These are phyloP conservation scores for Calliopsis andreniformis DNA, from an alignment of 1,140 invertebrate species.

Conservation along the genomic window DNA sequence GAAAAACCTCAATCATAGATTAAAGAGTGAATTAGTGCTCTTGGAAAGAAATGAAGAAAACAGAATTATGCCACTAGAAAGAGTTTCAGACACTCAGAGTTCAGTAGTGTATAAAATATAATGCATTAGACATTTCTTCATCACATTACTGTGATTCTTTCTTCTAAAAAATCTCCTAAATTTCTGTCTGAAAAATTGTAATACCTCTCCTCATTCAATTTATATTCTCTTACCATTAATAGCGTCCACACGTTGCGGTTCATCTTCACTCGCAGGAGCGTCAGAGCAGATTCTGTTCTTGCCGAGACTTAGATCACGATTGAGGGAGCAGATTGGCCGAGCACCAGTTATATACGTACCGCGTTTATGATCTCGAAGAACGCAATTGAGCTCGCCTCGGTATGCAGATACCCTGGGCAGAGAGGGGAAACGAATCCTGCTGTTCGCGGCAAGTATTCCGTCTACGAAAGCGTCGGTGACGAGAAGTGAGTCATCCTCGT, in stretches of 20 bases:
- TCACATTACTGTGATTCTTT: no score
- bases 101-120: no score
- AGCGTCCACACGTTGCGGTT: constrained; percentile 11
- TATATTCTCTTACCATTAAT: constrained; percentile 37
- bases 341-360: constrained; percentile 73
- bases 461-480: neutral
- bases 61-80: no score
- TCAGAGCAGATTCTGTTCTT: constrained; percentile 9
- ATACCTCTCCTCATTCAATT: no score
- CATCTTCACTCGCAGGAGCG: neutral
- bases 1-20: no score
- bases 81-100: no score
- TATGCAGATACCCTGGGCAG: constrained; percentile 68
- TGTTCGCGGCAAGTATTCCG: constrained; percentile 35
- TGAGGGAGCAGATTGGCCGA: constrained; percentile 67
- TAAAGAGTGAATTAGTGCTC: no score
- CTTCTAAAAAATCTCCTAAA: no score
- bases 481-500: constrained; percentile 50
- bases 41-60: no score
- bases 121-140: no score
- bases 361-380: constrained; percentile 67
- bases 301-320: constrained; percentile 61
- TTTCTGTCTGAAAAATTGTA: no score
- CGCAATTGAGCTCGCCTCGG: constrained; percentile 63
- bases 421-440: constrained; percentile 49